Base-by-base conservation (phyloP, 2,797 vertebrate species). In the Peromyscus melanophrys region DNA sequence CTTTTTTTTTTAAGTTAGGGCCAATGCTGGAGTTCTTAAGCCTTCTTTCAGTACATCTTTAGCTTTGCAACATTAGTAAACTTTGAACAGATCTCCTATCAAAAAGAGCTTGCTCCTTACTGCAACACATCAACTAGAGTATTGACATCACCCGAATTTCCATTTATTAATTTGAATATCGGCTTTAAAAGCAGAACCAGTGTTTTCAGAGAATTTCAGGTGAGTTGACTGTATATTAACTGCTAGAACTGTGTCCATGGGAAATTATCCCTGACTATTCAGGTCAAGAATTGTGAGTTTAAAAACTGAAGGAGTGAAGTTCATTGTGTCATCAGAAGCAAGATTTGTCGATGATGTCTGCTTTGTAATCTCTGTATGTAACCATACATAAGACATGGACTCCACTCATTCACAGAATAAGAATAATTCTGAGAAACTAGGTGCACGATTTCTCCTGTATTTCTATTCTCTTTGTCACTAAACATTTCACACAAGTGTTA, bases 331-430 rank as follows among this genome's bases (percentile, higher is more conserved):
- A 29, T 9, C 8, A 57, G 0, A 4, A 52, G 4, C 3, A 77
- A 57, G 16, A n/a, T 11, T 25, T 8, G 12, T 12, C 37, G 23
- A 14, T 80, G 5, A 57, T 31, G 25, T 76, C 11, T 76, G 8
- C 13, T 67, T 31, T 77, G 8, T 1, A 43, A 31, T 57, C 1
- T 57, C 46, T 67, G 9, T 0, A 55, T 12, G 12, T 25, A 77
- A 9, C 5, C 23, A 25, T 40, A 6, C 3, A 16, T 9, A 49
- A 34, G 43, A 49, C 9, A 37, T 25, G 23, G 5, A 0, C 1
- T 7, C 6, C 14, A 67, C 7, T 90, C 31, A 49, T 6, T 65
- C 57, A 76, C 23, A 23, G n/a, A 21, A 49, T 23, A 77, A 4
- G n/a, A 29, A 71, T 57, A 59, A 59, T 93, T 65, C 43, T 37